A percentile compares a stretch with the other conserved stretches of the same genome.
phyloP scores from a whole-genome alignment of 2,888 invertebrate genomes.

The Pyrrhia umbra region DNA sequence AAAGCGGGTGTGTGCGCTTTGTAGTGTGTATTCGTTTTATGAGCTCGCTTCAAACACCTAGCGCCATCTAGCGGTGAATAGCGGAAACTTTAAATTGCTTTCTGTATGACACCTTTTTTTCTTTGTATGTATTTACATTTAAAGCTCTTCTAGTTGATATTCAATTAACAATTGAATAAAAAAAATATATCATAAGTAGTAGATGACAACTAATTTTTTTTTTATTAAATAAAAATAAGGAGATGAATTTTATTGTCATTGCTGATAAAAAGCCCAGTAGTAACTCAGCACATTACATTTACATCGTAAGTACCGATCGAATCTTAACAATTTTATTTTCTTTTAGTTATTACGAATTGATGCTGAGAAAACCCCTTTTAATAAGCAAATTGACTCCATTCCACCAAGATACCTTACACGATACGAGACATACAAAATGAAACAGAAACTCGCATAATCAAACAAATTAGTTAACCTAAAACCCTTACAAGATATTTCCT shows the following conservation, averaged over 20 bases:
- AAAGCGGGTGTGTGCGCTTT: not conserved
- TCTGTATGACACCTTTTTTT: not conserved
- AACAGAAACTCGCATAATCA: slow-evolving; percentile 60
- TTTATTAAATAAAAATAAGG: no score
- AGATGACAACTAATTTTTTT: no score
- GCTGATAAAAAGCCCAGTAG: no score
- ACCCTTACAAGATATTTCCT: slow-evolving; percentile 61
- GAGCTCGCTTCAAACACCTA: slow-evolving; percentile 30
- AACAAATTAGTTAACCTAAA: slow-evolving; percentile 63
- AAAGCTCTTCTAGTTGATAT: not conserved
- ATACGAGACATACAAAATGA: slow-evolving; percentile 33
- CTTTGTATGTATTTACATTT: not conserved
- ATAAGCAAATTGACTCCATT: slow-evolving; percentile 15
- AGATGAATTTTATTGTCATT: no score
- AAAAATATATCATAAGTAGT: no score
- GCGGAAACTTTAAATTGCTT: slow-evolving; percentile 11
- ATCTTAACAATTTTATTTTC: no score
- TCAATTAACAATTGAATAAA: no score
- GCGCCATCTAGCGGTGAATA: slow-evolving; percentile 60
- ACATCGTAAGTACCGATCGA: no score
- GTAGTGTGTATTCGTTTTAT: slow-evolving; percentile 18
- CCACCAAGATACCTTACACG: slow-evolving; percentile 17
- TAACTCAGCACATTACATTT: no score
- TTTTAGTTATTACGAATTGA: no score
- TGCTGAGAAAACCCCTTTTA: not conserved